Evolutionary conservation across 2,797 vertebrate genomes (phyloP).

Genomic region (Natrix natrix): DNA sequence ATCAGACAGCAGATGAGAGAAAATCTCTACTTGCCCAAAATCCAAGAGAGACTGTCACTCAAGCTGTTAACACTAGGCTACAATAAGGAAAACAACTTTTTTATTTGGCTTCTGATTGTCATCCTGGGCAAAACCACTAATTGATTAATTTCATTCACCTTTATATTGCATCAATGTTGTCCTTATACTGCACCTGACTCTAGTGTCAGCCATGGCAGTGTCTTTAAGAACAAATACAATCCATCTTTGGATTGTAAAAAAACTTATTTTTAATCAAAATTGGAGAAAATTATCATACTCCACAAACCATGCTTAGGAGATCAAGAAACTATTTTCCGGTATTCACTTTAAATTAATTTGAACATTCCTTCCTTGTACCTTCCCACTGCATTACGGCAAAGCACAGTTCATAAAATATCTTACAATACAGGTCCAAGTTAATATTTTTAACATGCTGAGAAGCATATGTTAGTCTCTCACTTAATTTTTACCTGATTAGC

Average conservation of each 20-base stretch:
- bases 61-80: background rate
- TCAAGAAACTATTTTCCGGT: background rate
- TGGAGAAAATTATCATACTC: background rate
- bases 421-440: background rate
- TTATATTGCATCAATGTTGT: background rate
- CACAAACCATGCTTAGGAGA: background rate
- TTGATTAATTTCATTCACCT: background rate
- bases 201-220: background rate
- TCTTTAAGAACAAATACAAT: background rate
- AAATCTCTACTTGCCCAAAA: background rate
- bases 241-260: background rate
- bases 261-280: background rate
- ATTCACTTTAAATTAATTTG: background rate
- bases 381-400: background rate
- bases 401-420: background rate
- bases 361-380: background rate
- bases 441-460: background rate
- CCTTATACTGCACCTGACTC: background rate
- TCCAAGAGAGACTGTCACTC: background rate
- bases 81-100: background rate
- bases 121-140: background rate
- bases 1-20: background rate
- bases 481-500: slow-evolving; percentile 80
- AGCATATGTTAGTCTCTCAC: accelerated
- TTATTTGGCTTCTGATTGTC: background rate